Evolutionary conservation across 2,888 invertebrate genomes (phyloP).

Genomic region (Diachrysia chrysitis): DNA sequence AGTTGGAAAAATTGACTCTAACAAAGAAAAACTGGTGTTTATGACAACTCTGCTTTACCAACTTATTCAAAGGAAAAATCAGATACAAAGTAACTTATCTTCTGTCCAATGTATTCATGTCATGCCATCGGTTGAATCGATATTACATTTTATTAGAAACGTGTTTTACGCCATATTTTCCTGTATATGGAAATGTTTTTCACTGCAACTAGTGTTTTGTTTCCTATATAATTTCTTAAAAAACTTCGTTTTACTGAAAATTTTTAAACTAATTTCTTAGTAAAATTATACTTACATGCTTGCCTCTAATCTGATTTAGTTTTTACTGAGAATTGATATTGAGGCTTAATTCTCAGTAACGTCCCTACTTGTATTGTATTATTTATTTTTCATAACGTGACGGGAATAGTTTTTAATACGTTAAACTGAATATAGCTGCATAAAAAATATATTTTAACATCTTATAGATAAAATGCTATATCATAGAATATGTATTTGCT

Average conservation of each 20-base stretch:
- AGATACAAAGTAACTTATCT: neutral
- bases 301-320: neutral
- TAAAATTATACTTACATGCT: constrained; percentile 1
- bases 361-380: neutral
- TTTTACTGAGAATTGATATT: constrained; percentile 4
- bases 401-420: neutral
- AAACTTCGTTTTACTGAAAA: constrained; percentile 1
- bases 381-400: neutral
- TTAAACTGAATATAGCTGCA: neutral
- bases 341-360: neutral
- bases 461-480: too few relatives aligned
- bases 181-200: neutral
- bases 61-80: neutral
- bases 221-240: neutral
- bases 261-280: neutral
- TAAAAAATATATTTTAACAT: too few relatives aligned
- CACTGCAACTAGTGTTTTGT: constrained; percentile 3
- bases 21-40: neutral
- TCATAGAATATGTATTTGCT: too few relatives aligned
- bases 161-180: neutral
- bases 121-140: neutral
- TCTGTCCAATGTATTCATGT: neutral
- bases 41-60: neutral
- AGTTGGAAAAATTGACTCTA: too few relatives aligned
- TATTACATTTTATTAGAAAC: neutral